Evolutionary conservation across 2,113 vertebrate species (phyloP).

Genomic region (Amphilophus citrinellus): DNA sequence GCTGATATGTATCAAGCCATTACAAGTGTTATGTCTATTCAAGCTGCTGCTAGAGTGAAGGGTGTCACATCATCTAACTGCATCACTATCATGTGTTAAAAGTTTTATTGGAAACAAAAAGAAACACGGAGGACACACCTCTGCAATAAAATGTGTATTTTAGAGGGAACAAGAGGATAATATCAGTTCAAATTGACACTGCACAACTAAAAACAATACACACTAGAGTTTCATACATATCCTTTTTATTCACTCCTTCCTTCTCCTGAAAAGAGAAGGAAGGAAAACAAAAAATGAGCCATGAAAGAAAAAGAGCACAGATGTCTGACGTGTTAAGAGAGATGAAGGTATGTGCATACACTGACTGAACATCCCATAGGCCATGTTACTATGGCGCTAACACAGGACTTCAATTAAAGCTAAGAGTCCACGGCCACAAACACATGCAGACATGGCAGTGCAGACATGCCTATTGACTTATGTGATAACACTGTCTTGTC

Average conservation of each 20-base stretch:
- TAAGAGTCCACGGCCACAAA: conserved; percentile 19
- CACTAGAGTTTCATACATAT: background rate
- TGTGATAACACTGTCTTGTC: conserved; percentile 69
- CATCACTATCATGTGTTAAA: background rate
- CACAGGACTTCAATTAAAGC: conserved; percentile 67
- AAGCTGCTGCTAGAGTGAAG: background rate
- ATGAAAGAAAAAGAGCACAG: background rate
- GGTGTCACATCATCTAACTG: background rate
- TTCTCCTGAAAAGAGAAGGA: background rate
- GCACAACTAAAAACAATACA: background rate
- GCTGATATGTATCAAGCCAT: background rate
- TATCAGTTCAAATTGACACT: background rate
- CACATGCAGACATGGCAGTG: conserved; percentile 8
- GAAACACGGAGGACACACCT: background rate
- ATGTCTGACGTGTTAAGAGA: conserved; percentile 1
- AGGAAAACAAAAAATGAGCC: background rate
- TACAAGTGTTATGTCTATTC: background rate
- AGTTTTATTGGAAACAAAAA: background rate
- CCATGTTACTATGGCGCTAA: conserved; percentile 46
- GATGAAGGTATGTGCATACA: conserved; percentile 40
- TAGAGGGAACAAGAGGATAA: background rate
- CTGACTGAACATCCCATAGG: conserved; percentile 38
- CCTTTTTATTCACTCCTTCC: background rate
- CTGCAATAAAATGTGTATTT: background rate
- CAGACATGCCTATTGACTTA: conserved; percentile 75